Evolutionary conservation across 2,888 invertebrate genomes (phyloP), one percentile per base, ranked within the genome.

Genomic region (Protula sp.): DNA sequence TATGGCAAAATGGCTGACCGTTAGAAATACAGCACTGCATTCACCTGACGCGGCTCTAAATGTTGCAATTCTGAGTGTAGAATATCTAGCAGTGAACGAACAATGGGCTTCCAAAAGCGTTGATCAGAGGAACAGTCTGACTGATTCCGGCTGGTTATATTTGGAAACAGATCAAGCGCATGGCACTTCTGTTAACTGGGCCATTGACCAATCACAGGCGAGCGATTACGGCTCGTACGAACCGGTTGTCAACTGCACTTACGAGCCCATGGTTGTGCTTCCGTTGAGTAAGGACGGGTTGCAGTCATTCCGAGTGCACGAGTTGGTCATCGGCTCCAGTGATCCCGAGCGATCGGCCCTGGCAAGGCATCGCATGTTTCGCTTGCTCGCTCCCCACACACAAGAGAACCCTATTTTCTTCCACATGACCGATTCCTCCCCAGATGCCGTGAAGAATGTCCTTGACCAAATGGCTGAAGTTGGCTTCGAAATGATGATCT

Each of bases 401-500:
- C 57, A 62, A 50, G 66, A 67, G 50, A 67, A 67, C 45, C 68
- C 68, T 9, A 60, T 68, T 29, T 68, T 66, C 47, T 68, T 68
- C 55, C 68, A 68, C 55, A 63, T 65, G 62, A 60, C 56, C 1
- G 52, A 63, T 14, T 54, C 62, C 0, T 30, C 24, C 5, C 50
- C 62, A 19, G 28, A n/a, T 19, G 55, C 58, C 5, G 47, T 68
- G 26, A 24, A 55, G 19, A 14, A 2, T 3, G 54, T 59, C 47
- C 31, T 68, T 5, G 67, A 68, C 51, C 67, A 68, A 54, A 60
- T 68, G 62, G 60, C 61, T 14, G 68, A 68, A 14, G 68, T 68
- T 14, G 68, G 68, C 0, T 68, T 68, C 55, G 68, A 67, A 56
- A 67, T 67, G 67, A 45, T 67, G 54, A 63, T 67, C 47, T 67